Conservation (phyloP, 2,888 invertebrate genomes). For the Lamellibrachia columna region DNA sequence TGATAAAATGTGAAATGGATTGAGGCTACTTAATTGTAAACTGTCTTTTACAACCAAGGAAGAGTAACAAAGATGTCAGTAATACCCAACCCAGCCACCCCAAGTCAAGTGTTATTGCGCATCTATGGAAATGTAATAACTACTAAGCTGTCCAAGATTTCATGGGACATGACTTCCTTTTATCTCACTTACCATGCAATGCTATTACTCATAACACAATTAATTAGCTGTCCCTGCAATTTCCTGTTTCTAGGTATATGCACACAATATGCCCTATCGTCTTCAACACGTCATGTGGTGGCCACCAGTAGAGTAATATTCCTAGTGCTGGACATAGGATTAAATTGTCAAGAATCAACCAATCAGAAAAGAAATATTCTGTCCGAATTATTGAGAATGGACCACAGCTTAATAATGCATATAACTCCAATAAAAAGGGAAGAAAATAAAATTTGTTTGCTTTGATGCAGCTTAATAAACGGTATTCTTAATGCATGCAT, state of each 20-base stretch:
- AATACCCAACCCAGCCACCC: neutral
- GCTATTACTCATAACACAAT: neutral
- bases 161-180: neutral
- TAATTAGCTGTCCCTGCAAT: neutral
- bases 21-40: neutral
- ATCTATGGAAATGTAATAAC: neutral
- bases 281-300: neutral
- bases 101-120: neutral
- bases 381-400: too few species aligned
- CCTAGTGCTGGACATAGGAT: neutral
- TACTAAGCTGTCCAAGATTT: neutral
- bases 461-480: too few species aligned
- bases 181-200: neutral
- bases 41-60: neutral
- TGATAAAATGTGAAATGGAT: too few species aligned
- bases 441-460: too few species aligned
- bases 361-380: too few species aligned
- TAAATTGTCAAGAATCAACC: neutral
- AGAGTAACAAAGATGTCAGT: neutral
- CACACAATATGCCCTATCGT: neutral
- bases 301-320: neutral
- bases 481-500: too few species aligned
- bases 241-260: neutral
- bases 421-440: too few species aligned
- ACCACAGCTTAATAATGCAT: too few species aligned